Evolutionary conservation across 2,113 vertebrate species (phyloP).

Genomic region (Otocyon megalotis): DNA sequence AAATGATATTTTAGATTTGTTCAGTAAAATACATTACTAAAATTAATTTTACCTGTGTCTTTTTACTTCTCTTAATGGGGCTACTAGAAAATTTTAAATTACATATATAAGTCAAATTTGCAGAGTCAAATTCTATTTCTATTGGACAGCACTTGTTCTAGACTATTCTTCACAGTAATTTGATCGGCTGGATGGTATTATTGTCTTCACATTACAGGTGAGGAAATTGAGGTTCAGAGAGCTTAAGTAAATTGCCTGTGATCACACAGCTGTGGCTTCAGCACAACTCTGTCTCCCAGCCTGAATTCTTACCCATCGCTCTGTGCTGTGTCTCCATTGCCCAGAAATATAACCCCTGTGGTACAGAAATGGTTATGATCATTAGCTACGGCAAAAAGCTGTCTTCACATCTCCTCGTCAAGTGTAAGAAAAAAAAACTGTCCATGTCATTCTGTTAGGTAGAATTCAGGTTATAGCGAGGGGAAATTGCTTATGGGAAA

Average conservation of each 20-base stretch:
- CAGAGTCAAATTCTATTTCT: slow-evolving; percentile 48
- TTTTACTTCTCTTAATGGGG: neutral
- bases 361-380: neutral
- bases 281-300: slow-evolving; percentile 45
- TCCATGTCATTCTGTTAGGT: neutral
- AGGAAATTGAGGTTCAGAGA: slow-evolving; percentile 73
- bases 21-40: neutral
- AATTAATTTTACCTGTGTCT: slow-evolving; percentile 49
- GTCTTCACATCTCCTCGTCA: neutral
- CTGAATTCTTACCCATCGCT: slow-evolving; percentile 46
- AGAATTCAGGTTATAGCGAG: slow-evolving; percentile 13
- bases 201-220: slow-evolving; percentile 61
- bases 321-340: neutral
- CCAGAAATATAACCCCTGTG: neutral
- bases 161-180: slow-evolving; percentile 62
- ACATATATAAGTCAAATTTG: neutral
- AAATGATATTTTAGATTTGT: slow-evolving; percentile 30
- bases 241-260: slow-evolving; percentile 68
- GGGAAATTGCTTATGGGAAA: neutral
- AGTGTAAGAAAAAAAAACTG: neutral
- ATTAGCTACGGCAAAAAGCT: slow-evolving; percentile 13
- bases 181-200: slow-evolving; percentile 59
- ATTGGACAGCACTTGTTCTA: slow-evolving; percentile 24
- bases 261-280: slow-evolving; percentile 66
- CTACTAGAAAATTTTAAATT: neutral